A percentile compares a stretch with the other conserved stretches of the same genome.
Conservation (phyloP, 2,797 vertebrate genomes). For the Paedocypris micromegethes region DNA sequence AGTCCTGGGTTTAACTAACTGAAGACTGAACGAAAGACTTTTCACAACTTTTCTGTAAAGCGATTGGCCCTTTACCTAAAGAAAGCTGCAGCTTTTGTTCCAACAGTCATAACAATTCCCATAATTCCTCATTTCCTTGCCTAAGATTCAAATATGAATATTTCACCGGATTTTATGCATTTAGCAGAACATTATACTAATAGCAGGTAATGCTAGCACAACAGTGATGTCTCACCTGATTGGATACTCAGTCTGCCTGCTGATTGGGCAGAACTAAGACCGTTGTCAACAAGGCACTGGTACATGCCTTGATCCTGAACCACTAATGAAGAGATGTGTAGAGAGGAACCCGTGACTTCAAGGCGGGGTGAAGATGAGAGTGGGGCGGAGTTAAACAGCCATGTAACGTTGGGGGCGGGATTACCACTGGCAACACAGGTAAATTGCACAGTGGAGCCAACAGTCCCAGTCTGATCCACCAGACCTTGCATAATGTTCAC, state of each 20-base stretch:
- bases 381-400: slow-evolving; percentile 78
- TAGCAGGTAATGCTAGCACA: no score
- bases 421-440: slow-evolving; percentile 70
- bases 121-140: no score
- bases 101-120: no score
- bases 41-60: no score
- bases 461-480: slow-evolving; percentile 56
- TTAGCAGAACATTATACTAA: no score
- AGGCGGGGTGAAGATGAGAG: slow-evolving; percentile 63
- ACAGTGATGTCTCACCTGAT: slow-evolving; percentile 64
- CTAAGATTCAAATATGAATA: no score
- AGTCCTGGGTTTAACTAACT: no score
- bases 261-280: slow-evolving; percentile 75
- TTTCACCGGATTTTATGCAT: no score
- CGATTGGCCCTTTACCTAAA: no score
- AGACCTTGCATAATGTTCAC: slow-evolving; percentile 54
- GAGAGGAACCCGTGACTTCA: slow-evolving; percentile 55
- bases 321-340: slow-evolving; percentile 63
- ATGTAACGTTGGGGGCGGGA: slow-evolving; percentile 75
- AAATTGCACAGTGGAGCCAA: slow-evolving; percentile 67
- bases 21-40: no score
- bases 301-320: slow-evolving; percentile 78
- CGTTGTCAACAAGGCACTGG: slow-evolving; percentile 83
- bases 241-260: slow-evolving; percentile 68
- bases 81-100: no score